phyloP scores from a whole-genome alignment of 2,113 vertebrate genomes.

The Lucifuga dentata region DNA sequence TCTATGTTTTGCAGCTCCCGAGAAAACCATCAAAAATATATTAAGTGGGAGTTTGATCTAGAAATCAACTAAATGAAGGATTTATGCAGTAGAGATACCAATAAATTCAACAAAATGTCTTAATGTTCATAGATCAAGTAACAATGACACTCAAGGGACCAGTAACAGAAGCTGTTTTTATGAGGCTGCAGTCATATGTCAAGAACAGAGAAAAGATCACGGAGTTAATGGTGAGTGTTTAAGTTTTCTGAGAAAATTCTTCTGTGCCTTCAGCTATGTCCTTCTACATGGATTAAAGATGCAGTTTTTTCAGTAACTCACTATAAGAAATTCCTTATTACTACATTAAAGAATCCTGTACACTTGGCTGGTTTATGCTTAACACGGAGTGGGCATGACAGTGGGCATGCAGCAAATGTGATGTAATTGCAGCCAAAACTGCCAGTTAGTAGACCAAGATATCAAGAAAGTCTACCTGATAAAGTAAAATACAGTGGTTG shows the following conservation, averaged over 20 bases:
- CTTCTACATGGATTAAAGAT: not conserved
- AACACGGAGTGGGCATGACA: too few species aligned
- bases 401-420: too few species aligned
- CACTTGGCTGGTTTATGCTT: too few species aligned
- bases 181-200: conserved; percentile 22
- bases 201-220: not conserved
- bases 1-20: not conserved
- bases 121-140: not conserved
- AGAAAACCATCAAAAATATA: not conserved
- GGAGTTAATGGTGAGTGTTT: conserved; percentile 6
- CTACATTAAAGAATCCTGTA: not conserved
- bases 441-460: too few species aligned
- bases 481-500: not conserved
- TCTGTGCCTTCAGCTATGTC: not conserved
- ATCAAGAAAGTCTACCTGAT: not conserved
- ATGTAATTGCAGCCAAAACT: conserved; percentile 1
- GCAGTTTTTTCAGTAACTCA: not conserved
- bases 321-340: too few species aligned
- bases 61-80: not conserved
- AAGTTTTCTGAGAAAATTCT: not conserved
- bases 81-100: not conserved
- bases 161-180: conserved; percentile 9
- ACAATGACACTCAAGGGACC: not conserved
- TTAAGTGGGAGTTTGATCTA: not conserved
- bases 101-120: not conserved